Conservation (phyloP, 2,797 vertebrate species). For the Sebastes alutus region DNA sequence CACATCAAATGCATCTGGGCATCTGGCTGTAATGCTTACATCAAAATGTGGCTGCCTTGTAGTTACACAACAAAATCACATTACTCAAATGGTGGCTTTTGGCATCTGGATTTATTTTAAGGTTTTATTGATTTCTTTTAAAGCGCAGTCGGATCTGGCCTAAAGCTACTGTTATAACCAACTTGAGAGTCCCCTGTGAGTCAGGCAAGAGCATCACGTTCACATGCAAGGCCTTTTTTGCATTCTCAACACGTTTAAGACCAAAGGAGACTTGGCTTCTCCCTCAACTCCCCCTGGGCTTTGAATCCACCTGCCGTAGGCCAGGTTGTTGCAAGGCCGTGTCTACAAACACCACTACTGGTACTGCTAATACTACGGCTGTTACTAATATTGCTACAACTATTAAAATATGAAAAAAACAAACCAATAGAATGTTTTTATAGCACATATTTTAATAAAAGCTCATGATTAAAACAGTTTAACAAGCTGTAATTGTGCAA, state of each 20-base stretch:
- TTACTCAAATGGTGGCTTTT: constrained; percentile 8
- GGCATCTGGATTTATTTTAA: constrained; percentile 18
- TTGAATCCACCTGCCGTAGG: not conserved
- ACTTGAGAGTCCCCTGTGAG: constrained; percentile 1
- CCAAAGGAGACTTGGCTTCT: not conserved
- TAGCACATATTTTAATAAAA: not conserved
- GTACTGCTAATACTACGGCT: not conserved
- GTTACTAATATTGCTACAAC: not conserved
- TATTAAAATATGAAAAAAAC: not conserved
- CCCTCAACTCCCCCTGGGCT: not conserved
- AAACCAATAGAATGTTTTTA: not conserved
- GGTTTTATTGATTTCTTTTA: constrained; percentile 42
- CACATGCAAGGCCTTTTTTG: constrained; percentile 2
- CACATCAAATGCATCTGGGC: not conserved
- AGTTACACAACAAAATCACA: constrained; percentile 7
- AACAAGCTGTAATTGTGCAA: not conserved
- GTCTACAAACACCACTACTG: not conserved
- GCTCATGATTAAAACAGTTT: not conserved
- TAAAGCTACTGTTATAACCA: constrained; percentile 17
- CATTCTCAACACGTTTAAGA: not conserved
- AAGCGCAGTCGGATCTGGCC: constrained; percentile 5
- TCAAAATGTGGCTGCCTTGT: not conserved
- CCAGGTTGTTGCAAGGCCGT: not conserved
- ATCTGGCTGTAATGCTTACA: not conserved
- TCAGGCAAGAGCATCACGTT: constrained; percentile 11